A percentile compares a stretch with the other conserved stretches of the same genome.
phyloP scores from a whole-genome alignment of 2,888 invertebrate genomes.

The Hydrotaea cyrtoneurina region DNA sequence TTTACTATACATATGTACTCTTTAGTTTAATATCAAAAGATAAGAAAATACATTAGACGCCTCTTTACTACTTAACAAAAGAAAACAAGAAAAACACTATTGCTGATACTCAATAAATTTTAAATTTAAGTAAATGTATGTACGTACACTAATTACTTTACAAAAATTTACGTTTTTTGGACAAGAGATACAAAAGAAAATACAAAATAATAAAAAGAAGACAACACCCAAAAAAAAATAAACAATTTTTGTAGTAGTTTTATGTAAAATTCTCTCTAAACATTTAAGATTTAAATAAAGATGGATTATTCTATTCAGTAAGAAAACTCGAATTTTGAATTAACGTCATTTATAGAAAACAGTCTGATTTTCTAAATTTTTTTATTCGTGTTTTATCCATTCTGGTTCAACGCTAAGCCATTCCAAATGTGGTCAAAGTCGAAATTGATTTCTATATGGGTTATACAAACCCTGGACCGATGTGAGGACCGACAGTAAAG shows the following conservation, averaged over 20 bases:
- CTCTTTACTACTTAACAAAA: conserved; percentile 20
- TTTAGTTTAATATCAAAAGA: conserved; percentile 2
- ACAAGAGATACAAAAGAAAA: background rate
- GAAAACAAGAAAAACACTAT: conserved; percentile 5
- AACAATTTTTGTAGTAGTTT: conserved; percentile 62
- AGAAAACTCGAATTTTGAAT: background rate
- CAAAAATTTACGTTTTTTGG: background rate
- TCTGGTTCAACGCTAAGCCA: no score
- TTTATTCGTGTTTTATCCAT: no score
- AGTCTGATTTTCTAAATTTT: no score
- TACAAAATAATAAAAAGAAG: conserved; percentile 17
- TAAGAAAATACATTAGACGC: background rate
- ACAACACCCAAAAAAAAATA: background rate
- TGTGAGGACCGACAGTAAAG: no score
- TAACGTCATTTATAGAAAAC: no score
- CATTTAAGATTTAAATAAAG: conserved; percentile 56
- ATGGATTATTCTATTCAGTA: conserved; percentile 53
- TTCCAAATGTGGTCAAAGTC: no score
- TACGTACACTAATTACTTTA: background rate
- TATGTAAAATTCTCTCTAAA: conserved; percentile 55
- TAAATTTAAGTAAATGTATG: background rate
- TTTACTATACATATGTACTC: conserved; percentile 13
- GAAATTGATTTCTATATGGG: no score
- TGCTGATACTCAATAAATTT: conserved; percentile 26
- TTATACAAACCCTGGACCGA: no score